These are phyloP conservation scores for Porites lobata DNA, from an alignment of 92 coral and sea anemone species.

Conservation along the genomic window DNA sequence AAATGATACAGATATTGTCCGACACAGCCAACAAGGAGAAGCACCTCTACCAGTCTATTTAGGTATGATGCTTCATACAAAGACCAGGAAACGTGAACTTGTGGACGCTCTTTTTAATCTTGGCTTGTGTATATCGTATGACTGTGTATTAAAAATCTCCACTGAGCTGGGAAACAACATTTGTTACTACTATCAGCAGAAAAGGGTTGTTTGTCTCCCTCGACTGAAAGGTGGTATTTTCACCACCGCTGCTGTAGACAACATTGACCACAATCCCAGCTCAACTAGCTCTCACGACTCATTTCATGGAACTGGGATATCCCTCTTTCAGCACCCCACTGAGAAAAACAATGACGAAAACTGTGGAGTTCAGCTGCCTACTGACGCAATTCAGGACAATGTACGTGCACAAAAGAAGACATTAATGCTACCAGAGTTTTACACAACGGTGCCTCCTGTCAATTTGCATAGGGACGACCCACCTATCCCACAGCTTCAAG, in stretches of 20 bases:
- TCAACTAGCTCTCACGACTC: constrained; percentile 49
- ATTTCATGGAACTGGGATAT: constrained; percentile 62
- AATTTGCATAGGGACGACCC: constrained; percentile 16
- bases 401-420: neutral
- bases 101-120: constrained; percentile 27
- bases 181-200: constrained; percentile 16
- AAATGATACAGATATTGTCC: neutral
- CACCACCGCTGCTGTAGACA: constrained; percentile 61
- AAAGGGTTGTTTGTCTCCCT: constrained; percentile 24
- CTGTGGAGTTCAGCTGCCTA: no score
- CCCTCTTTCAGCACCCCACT: constrained; percentile 2
- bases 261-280: constrained; percentile 58
- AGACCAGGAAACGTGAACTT: constrained; percentile 48
- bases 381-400: constrained; percentile 15
- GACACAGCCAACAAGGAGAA: constrained; percentile 31
- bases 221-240: constrained; percentile 26
- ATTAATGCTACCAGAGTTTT: constrained; percentile 39
- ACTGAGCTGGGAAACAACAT: constrained; percentile 31
- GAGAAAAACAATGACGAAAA: constrained; percentile 9
- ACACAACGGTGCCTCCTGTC: constrained; percentile 48
- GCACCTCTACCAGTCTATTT: constrained; percentile 42
- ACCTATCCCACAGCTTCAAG: neutral
- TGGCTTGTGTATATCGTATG: constrained; percentile 45
- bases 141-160: constrained; percentile 46
- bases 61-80: constrained; percentile 30